A percentile compares a stretch with the other conserved stretches of the same genome.
phyloP scores from a whole-genome alignment of 2,888 invertebrate species.

The Conops quadrifasciatus region DNA sequence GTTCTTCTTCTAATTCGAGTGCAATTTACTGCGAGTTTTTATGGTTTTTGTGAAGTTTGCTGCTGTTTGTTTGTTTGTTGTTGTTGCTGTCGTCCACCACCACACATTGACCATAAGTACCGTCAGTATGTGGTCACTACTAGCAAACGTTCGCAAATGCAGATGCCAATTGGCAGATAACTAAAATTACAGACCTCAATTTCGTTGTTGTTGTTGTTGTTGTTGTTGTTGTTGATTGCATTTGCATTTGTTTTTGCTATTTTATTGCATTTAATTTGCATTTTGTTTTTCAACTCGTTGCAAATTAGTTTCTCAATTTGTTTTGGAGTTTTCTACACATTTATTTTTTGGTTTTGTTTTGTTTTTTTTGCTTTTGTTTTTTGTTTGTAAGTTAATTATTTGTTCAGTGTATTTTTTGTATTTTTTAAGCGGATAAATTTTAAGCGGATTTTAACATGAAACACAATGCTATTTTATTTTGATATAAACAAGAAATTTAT shows the following conservation, averaged over 20 bases:
- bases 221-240: neutral
- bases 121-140: neutral
- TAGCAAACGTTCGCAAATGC: neutral
- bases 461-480: too few species aligned
- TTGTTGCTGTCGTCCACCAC: neutral
- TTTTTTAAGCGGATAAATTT: too few species aligned
- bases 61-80: neutral
- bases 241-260: neutral
- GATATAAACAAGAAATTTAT: too few species aligned
- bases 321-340: neutral
- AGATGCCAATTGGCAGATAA: constrained; percentile 27
- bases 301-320: neutral
- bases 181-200: constrained; percentile 24
- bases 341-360: too few species aligned
- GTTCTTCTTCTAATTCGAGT: too few species aligned
- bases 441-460: too few species aligned
- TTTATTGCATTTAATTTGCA: constrained; percentile 7
- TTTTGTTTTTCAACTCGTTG: neutral
- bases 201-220: constrained; percentile 19
- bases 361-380: too few species aligned
- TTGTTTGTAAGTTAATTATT: too few species aligned
- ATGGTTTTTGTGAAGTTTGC: neutral
- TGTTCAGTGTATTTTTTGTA: too few species aligned
- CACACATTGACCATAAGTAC: neutral
- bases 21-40: neutral